phyloP scores from a whole-genome alignment of 2,888 invertebrate genomes.

The Acutogordius australiensis region DNA sequence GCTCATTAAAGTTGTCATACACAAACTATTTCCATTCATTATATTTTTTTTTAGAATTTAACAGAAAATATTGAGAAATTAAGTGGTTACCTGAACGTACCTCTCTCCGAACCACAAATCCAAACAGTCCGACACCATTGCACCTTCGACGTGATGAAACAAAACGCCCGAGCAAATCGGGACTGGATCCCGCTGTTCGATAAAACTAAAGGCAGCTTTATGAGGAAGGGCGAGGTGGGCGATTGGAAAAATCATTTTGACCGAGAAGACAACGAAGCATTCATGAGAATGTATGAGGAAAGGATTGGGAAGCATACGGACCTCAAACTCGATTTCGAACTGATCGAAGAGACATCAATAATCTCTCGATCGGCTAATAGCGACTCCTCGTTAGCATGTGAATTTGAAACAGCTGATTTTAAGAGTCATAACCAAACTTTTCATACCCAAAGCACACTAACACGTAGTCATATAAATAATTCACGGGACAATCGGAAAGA shows the following conservation, averaged over 20 bases:
- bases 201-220: conserved; percentile 17
- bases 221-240: conserved; percentile 31
- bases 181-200: conserved; percentile 17
- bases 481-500: no score
- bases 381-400: no score
- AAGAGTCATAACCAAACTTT: no score
- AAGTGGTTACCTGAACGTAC: conserved; percentile 39
- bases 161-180: conserved; percentile 43
- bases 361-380: no score
- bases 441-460: no score
- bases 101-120: conserved; percentile 26
- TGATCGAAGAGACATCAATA: no score
- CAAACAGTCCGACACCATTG: conserved; percentile 39
- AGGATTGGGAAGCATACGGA: conserved; percentile 14
- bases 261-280: conserved; percentile 36
- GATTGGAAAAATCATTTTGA: conserved; percentile 50
- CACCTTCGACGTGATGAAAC: conserved; percentile 48
- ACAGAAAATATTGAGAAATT: conserved; percentile 36
- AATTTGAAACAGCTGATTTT: no score
- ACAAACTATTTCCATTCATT: no score
- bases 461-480: no score
- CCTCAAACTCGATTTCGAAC: conserved; percentile 2
- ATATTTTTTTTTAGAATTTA: conserved; percentile 35
- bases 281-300: conserved; percentile 29
- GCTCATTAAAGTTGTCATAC: no score